Percentiles rank a stretch among this genome's conserved stretches.
phyloP scores from a whole-genome alignment of 2,113 vertebrate species.

The Calyptomena viridis region DNA sequence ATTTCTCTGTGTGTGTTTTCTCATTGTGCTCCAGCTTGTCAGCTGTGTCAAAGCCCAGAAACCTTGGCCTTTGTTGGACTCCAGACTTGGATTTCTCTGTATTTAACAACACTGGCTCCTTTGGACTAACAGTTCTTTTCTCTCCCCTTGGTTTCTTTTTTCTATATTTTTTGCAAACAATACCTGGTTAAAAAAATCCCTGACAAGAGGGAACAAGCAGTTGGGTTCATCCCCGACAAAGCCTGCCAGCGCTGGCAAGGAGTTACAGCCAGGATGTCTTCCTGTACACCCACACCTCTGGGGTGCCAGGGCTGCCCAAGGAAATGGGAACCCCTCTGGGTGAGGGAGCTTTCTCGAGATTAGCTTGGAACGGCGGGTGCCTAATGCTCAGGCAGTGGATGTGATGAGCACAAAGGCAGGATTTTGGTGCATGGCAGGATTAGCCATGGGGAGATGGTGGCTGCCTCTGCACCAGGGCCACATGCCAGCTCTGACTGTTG shows the following conservation, averaged over 20 bases:
- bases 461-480: fast-evolving
- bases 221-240: not conserved
- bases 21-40: conserved; percentile 48
- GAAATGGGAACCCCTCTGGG: not conserved
- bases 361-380: not conserved
- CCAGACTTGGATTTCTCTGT: conserved; percentile 27
- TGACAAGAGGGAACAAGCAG: not conserved
- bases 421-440: not conserved
- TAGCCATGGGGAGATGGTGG: not conserved
- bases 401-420: not conserved
- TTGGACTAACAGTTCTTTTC: conserved; percentile 7
- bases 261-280: not conserved
- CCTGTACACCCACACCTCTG: not conserved
- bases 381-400: not conserved
- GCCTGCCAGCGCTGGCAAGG: not conserved
- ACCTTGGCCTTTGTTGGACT: conserved; percentile 37
- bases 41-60: conserved; percentile 48
- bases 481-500: not conserved
- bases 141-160: not conserved
- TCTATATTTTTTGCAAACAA: not conserved
- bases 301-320: not conserved
- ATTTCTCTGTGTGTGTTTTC: conserved; percentile 39
- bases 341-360: not conserved
- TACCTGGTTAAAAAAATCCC: not conserved
- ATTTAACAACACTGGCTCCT: conserved; percentile 33